Evolutionary conservation across 2,797 vertebrate species (phyloP), one percentile per base, ranked within the genome.

Genomic region (Fistularia commersonii): DNA sequence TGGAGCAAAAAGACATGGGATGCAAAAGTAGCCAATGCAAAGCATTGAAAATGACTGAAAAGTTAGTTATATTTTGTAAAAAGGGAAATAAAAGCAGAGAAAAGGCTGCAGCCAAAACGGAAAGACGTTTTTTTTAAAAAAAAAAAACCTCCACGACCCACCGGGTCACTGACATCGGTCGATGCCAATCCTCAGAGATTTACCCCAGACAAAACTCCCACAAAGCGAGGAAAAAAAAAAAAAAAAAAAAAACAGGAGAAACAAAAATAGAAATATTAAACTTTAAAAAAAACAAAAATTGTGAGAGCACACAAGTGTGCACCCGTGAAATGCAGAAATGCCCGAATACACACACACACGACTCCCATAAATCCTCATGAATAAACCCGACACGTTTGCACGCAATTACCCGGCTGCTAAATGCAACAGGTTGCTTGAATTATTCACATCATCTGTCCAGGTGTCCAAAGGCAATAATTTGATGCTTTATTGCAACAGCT

Each of bases 171-270:
- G 62, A 68, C 65, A 74, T 74, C 51, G 61, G 44, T 14, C 41
- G 8, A 32, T 58, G 66, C 64, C 70, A 80, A 31, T 74, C 78
- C 66, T 67, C 71, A 77, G 50, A 50, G 41, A 67, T 36, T 40
- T 50, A 35, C 32, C 45, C 8, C 23, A 23, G 23, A 23, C 23
- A 23, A 23, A 2, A 23, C 23, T 23, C 23, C 23, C 23, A 23
- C 23, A 23, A 23, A 23, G 23, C 2, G 23, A 4, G 23, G 23
- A 4, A 4, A 4, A n/a, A n/a, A n/a, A n/a, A n/a, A n/a, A n/a
- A n/a, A n/a, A n/a, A n/a, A n/a, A n/a, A n/a, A n/a, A 4, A 4
- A 23, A 23, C 23, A 23, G 23, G 23, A 23, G 23, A 23, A 23
- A 2, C 23, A 23, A 23, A 23, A 23, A 23, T 23, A 23, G 23